phyloP scores from a whole-genome alignment of 2,113 vertebrate species.

The Calidris pugnax region DNA sequence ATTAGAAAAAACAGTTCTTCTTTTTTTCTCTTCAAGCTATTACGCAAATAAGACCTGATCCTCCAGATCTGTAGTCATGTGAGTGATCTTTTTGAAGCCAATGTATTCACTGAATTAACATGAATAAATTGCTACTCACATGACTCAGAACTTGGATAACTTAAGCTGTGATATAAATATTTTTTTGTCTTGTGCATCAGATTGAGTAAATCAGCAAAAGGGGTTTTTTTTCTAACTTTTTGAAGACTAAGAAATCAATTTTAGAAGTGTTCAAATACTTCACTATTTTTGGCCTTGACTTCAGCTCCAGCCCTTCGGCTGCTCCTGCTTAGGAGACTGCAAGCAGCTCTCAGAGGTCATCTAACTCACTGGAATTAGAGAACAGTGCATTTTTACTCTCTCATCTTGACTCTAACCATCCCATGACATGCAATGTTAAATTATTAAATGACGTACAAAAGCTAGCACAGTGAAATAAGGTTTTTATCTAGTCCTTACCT shows the following conservation, averaged over 20 bases:
- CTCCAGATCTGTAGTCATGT: background rate
- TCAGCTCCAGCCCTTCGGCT: background rate
- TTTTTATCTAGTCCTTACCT: background rate
- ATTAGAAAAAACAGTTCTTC: slow-evolving; percentile 32
- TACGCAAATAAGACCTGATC: slow-evolving; percentile 26
- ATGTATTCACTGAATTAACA: background rate
- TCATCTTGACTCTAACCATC: background rate
- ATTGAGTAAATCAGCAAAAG: background rate
- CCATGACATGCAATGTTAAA: too few species aligned
- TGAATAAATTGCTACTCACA: background rate
- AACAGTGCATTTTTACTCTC: background rate
- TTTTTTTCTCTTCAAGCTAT: slow-evolving; percentile 32
- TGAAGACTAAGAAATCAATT: background rate
- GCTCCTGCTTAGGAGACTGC: background rate
- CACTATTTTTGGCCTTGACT: background rate
- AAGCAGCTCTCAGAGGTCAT: background rate
- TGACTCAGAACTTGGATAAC: slow-evolving; percentile 17
- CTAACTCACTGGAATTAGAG: background rate
- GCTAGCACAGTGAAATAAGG: background rate
- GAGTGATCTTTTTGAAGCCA: slow-evolving; percentile 13
- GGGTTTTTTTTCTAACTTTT: background rate
- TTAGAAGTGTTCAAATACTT: background rate
- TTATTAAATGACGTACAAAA: background rate
- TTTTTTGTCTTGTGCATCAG: background rate
- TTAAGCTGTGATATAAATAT: background rate